phyloP scores from a whole-genome alignment of 1,140 invertebrate genomes.

The Chironomus striatipennis region DNA sequence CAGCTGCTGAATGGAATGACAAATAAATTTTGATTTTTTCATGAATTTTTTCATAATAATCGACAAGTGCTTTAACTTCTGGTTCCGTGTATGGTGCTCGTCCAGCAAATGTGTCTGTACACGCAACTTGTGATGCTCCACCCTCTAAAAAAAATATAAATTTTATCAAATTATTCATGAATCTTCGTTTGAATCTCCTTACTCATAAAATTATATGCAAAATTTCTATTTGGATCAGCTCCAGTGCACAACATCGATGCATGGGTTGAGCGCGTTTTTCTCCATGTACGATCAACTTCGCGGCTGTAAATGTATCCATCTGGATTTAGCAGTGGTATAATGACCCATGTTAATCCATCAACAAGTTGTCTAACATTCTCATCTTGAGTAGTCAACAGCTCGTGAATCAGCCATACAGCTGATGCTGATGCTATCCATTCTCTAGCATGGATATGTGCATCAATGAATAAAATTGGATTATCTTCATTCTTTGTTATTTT shows the following conservation, averaged over 20 bases:
- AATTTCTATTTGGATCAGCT: slow-evolving; percentile 68
- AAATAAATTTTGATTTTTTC: slow-evolving; percentile 41
- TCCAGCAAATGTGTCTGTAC: slow-evolving; percentile 62
- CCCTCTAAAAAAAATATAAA: slow-evolving; percentile 42
- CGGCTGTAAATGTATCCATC: slow-evolving; percentile 63
- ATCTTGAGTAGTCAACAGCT: slow-evolving; percentile 45
- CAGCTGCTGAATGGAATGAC: slow-evolving; percentile 44
- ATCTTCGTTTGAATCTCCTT: too few relatives aligned
- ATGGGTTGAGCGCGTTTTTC: slow-evolving; percentile 56
- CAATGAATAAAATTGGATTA: slow-evolving; percentile 48
- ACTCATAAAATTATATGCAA: slow-evolving; percentile 57
- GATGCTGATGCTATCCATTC: slow-evolving; percentile 58
- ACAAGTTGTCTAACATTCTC: slow-evolving; percentile 41
- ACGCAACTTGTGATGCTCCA: slow-evolving; percentile 56
- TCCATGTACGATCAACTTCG: slow-evolving; percentile 53
- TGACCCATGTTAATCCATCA: slow-evolving; percentile 58
- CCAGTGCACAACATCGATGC: slow-evolving; percentile 45
- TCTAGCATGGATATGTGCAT: slow-evolving; percentile 48
- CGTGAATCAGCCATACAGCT: slow-evolving; percentile 50
- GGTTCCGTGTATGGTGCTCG: slow-evolving; percentile 60
- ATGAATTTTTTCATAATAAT: slow-evolving; percentile 41
- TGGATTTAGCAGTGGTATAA: slow-evolving; percentile 61
- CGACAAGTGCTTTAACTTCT: slow-evolving; percentile 48
- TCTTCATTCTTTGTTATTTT: slow-evolving; percentile 47
- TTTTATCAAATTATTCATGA: too few relatives aligned